Conservation (phyloP, 2,797 vertebrate genomes). For the Gorsachius magnificus region DNA sequence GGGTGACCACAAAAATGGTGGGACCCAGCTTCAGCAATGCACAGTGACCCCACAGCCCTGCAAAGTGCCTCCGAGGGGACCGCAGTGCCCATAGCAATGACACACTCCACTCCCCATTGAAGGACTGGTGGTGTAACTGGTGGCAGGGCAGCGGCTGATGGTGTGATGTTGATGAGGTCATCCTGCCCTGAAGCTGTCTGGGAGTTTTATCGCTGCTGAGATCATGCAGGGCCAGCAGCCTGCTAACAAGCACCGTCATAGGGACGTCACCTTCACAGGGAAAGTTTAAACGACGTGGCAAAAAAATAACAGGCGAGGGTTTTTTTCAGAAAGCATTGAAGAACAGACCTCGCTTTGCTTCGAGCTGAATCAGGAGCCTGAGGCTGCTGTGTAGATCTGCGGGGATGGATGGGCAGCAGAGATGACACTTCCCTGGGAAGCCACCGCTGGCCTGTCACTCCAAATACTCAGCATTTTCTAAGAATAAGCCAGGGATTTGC, state of each 20-base stretch:
- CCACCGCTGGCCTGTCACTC: not conserved
- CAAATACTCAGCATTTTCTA: not conserved
- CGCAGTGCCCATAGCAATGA: not conserved
- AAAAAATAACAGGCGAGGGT: not conserved
- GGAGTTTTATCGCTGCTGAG: not conserved
- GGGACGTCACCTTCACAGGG: not conserved
- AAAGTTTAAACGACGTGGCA: not conserved
- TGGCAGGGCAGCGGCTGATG: not conserved
- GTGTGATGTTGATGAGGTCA: not conserved
- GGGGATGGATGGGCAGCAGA: not conserved
- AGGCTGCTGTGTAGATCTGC: not conserved
- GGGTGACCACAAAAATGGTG: not conserved
- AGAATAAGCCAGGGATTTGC: not conserved
- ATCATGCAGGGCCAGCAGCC: not conserved
- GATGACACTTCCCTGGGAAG: conserved; percentile 7
- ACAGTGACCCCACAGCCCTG: not conserved
- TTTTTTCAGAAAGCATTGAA: not conserved
- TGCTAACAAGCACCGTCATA: not conserved
- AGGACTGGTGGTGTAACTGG: not conserved
- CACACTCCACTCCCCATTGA: fast-evolving
- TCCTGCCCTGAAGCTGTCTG: not conserved
- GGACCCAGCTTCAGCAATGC: not conserved
- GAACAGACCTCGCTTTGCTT: not conserved
- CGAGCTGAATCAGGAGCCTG: not conserved
- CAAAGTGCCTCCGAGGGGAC: not conserved